Conservation (phyloP, 2,113 vertebrate genomes). For the Phocoena phocoena region DNA sequence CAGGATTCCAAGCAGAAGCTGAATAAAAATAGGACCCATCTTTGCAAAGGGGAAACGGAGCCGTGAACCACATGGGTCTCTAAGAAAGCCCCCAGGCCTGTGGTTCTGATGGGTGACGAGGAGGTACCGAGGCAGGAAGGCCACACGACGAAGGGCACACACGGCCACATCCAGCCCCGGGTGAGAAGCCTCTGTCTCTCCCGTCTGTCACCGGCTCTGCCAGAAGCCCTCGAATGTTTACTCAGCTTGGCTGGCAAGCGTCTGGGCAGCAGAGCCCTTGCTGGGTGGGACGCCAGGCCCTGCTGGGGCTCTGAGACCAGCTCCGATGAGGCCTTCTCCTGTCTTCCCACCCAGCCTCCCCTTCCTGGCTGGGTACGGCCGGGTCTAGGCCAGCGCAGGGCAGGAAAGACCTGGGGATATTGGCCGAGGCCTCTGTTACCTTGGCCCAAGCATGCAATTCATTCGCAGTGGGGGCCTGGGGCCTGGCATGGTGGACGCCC, state of each 20-base stretch:
- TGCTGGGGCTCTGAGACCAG: background rate
- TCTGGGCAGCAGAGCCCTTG: background rate
- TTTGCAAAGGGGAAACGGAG: conserved; percentile 32
- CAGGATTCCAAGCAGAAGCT: background rate
- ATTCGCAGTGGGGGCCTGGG: background rate
- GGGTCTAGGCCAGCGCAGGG: background rate
- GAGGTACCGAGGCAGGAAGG: background rate
- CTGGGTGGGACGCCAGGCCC: background rate
- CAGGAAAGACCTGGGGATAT: conserved; percentile 46
- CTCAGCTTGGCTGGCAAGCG: conserved; percentile 55
- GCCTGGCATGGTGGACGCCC: background rate
- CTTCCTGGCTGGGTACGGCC: rapidly evolving
- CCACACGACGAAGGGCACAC: background rate
- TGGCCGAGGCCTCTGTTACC: background rate
- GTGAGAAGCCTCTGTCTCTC: background rate
- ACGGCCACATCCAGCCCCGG: background rate
- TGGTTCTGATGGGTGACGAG: rapidly evolving
- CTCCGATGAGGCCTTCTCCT: background rate
- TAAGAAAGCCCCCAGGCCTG: background rate
- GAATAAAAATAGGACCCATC: background rate
- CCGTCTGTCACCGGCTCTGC: background rate
- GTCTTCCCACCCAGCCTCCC: background rate
- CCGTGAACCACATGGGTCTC: rapidly evolving
- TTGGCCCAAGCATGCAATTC: background rate
- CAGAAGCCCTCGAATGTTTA: conserved; percentile 8